Evolutionary conservation across 2,113 vertebrate genomes (phyloP).

Genomic region (Stegastes partitus): DNA sequence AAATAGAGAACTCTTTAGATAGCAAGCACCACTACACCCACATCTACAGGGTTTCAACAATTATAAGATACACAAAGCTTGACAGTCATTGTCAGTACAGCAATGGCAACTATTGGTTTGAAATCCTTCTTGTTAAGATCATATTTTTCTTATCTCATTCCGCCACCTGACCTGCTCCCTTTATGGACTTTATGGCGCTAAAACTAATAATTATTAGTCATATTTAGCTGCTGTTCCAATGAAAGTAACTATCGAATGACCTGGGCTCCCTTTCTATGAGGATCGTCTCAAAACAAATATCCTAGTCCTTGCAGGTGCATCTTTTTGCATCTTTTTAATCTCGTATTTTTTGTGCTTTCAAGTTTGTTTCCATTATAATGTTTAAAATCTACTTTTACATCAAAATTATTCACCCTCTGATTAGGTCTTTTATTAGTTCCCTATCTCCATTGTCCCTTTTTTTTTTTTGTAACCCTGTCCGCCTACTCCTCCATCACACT

Average conservation of each 20-base stretch:
- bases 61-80: no score
- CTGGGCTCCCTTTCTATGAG: neutral
- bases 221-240: neutral
- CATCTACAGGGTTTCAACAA: no score
- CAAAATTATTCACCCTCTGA: neutral
- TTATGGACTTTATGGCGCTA: no score
- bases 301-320: neutral
- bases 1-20: no score
- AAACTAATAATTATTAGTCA: no score
- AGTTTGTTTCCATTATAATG: neutral
- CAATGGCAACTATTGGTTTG: no score
- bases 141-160: no score
- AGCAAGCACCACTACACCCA: no score
- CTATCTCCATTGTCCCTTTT: neutral
- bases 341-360: neutral
- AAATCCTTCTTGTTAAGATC: neutral
- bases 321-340: neutral
- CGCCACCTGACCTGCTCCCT: no score
- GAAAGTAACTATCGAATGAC: neutral
- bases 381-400: neutral
- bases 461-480: slow-evolving; percentile 10
- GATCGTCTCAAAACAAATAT: neutral
- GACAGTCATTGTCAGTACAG: no score
- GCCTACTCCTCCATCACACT: slow-evolving; percentile 9
- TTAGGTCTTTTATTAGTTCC: neutral